These are phyloP conservation scores for Mantis religiosa DNA, from an alignment of 2,888 invertebrate species.

Conservation along the genomic window DNA sequence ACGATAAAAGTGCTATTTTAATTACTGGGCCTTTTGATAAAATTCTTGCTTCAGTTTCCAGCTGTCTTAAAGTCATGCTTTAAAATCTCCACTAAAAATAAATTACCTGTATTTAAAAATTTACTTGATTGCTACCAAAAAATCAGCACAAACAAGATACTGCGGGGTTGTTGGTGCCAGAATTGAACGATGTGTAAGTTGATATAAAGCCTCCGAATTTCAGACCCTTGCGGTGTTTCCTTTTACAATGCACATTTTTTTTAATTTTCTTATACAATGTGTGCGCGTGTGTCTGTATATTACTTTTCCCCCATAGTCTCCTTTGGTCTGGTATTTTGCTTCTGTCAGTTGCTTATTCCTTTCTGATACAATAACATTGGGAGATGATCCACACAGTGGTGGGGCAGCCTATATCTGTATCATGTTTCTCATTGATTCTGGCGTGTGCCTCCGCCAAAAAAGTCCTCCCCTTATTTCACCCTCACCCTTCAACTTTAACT, in stretches of 20 bases:
- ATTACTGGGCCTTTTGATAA: too few species aligned
- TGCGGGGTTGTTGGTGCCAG: not conserved
- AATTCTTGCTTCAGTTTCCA: too few species aligned
- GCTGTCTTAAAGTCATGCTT: too few species aligned
- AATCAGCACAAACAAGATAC: too few species aligned
- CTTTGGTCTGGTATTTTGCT: not conserved
- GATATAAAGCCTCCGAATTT: not conserved
- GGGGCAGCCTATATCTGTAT: constrained; percentile 23
- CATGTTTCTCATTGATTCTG: constrained; percentile 10
- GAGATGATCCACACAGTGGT: constrained; percentile 5
- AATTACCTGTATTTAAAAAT: too few species aligned
- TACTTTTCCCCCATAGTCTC: not conserved
- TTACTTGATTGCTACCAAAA: too few species aligned
- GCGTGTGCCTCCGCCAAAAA: not conserved
- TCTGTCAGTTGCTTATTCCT: constrained; percentile 13
- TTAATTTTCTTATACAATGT: not conserved
- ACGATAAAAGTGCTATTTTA: too few species aligned
- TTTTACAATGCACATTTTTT: not conserved
- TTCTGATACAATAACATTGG: constrained; percentile 21
- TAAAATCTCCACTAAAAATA: too few species aligned
- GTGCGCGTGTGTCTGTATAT: not conserved
- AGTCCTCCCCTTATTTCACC: not conserved
- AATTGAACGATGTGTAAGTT: not conserved
- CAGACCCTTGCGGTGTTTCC: not conserved
- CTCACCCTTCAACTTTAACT: not conserved